Base-by-base conservation (phyloP, 2,797 vertebrate species). In the Sebastes hopkinsi region DNA sequence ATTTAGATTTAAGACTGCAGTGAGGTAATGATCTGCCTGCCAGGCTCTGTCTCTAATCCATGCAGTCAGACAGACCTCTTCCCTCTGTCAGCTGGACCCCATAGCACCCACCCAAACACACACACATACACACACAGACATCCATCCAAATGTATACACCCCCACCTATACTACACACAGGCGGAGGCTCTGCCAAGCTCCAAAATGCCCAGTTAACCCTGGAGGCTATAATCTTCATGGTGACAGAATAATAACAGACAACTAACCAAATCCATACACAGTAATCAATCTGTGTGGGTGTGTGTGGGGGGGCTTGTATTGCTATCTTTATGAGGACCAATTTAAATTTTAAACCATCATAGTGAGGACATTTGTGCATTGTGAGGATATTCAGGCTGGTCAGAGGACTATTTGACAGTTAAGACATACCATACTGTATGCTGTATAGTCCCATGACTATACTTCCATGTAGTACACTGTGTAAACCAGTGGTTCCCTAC, bases 1-100 rank as follows among this genome's bases (percentile, higher is more conserved):
- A 95, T 94, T 95, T 94, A 93, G 93, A 95, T 84, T 94, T 94
- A 91, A 92, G 90, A 89, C 91, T 93, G 85, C 89, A 94, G 90
- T 92, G 90, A 93, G 90, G 92, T 95, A 94, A 93, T 92, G 92
- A 94, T 92, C 89, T 89, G 91, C 90, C 92, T 88, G 88, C 87
- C 78, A 82, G 85, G 79, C 92, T 65, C 78, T 64, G 88, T 79
- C 93, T 94, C 55, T 96, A 95, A 95, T 96, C 93, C 94, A 90
- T 73, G 78, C 66, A 88, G 87, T 84, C 82, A 87, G 77, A 84
- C 79, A 88, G 83, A 80, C 84, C 85, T 91, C 81, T 74, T 87
- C 79, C 75, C 76, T 82, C 55, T 55, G 73, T 86, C 80, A 79
- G 64, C 66, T 56, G 56, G 81, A 86, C 85, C 87, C 88, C 79